These are phyloP conservation scores for Dasysyrphus albostriatus DNA, from an alignment of 2,888 invertebrate species.

Conservation along the genomic window DNA sequence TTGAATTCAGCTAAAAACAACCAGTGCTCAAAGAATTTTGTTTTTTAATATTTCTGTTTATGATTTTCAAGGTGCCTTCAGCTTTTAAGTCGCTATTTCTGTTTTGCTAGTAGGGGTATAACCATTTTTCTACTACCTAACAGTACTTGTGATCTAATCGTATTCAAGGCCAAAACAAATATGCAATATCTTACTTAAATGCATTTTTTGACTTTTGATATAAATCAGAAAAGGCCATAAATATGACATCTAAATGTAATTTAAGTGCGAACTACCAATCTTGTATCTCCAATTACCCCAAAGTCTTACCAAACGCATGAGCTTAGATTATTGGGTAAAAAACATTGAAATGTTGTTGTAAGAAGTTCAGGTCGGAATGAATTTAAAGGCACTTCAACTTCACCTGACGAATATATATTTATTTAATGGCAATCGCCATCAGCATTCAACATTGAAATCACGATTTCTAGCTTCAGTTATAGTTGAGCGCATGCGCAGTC, in stretches of 20 bases:
- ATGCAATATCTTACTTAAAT: not conserved
- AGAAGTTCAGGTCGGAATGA: slow-evolving; percentile 10
- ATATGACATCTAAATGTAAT: slow-evolving; percentile 31
- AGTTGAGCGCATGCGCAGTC: slow-evolving; percentile 12
- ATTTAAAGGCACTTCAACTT: slow-evolving; percentile 15
- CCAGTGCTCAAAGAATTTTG: too few relatives aligned
- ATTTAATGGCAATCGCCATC: slow-evolving; percentile 44
- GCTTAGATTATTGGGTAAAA: not conserved
- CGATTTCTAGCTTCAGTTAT: slow-evolving; percentile 48
- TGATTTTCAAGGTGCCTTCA: too few relatives aligned
- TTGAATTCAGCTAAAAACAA: too few relatives aligned
- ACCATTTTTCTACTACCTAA: too few relatives aligned
- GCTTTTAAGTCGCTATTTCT: too few relatives aligned
- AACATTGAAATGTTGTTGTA: slow-evolving; percentile 27
- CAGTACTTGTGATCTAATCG: too few relatives aligned
- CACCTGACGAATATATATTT: slow-evolving; percentile 45
- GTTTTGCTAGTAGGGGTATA: too few relatives aligned
- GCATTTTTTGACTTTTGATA: slow-evolving; percentile 13
- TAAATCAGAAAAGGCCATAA: slow-evolving; percentile 40
- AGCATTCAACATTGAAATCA: slow-evolving; percentile 55
- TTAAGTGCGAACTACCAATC: slow-evolving; percentile 19
- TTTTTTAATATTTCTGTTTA: too few relatives aligned
- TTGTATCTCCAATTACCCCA: slow-evolving; percentile 33
- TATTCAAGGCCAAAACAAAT: slow-evolving; percentile 2
- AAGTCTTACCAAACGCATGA: slow-evolving; percentile 38